Evolutionary conservation across 1,140 invertebrate genomes (phyloP).

Genomic region (Magallana angulata): DNA sequence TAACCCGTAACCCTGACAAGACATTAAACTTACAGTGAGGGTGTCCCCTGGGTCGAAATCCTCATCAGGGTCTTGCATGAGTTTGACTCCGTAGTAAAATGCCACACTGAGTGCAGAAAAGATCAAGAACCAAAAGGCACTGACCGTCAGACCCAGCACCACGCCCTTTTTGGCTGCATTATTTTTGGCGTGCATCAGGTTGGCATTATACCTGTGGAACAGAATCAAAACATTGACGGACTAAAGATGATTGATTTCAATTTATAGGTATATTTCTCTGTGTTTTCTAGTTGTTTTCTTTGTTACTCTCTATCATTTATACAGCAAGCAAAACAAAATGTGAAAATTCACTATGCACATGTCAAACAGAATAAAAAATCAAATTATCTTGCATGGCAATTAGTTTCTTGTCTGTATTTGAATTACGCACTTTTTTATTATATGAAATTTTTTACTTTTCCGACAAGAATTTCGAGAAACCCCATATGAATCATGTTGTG

Average conservation of each 20-base stretch:
- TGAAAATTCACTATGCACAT: too few species aligned
- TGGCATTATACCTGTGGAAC: constrained; percentile 81
- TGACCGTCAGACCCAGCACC: constrained; percentile 83
- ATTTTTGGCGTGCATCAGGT: constrained; percentile 83
- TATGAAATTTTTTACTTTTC: too few species aligned
- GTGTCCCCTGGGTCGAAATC: constrained; percentile 63
- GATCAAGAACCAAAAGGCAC: constrained; percentile 86
- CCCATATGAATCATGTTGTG: too few species aligned
- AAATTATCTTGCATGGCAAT: too few species aligned
- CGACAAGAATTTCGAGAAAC: too few species aligned
- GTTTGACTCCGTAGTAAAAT: constrained; percentile 87
- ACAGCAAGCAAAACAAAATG: too few species aligned
- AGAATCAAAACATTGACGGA: neutral
- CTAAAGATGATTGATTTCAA: neutral
- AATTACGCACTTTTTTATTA: too few species aligned
- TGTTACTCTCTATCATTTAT: too few species aligned
- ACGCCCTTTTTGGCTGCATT: constrained; percentile 87
- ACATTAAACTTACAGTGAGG: constrained; percentile 59
- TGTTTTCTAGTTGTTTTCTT: too few species aligned
- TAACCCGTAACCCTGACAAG: neutral
- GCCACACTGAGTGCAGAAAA: constrained; percentile 88
- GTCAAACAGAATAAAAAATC: too few species aligned
- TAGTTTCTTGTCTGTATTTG: too few species aligned
- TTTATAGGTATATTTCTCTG: neutral
- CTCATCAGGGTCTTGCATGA: constrained; percentile 60